Evolutionary conservation across 2,113 vertebrate genomes (phyloP).

Genomic region (Lasiurus borealis): DNA sequence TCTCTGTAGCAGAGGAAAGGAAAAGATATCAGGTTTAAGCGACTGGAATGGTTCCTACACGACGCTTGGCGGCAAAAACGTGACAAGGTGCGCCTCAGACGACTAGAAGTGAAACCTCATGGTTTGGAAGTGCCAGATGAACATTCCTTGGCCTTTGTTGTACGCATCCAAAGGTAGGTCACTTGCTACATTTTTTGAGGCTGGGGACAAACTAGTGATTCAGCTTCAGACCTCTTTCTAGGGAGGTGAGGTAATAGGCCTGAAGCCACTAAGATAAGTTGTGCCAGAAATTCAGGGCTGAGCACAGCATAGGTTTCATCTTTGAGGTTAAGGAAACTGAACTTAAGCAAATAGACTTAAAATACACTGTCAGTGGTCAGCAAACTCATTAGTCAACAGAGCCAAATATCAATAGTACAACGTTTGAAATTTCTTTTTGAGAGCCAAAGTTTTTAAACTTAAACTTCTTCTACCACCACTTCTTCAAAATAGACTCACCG

Average conservation of each 20-base stretch:
- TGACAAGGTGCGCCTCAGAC: constrained; percentile 89
- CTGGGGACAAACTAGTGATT: background rate
- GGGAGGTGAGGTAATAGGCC: background rate
- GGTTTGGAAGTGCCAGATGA: constrained; percentile 83
- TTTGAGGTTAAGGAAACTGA: background rate
- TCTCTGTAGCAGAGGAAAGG: constrained; percentile 87
- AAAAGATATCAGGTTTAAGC: constrained; percentile 91
- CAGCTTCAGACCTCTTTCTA: background rate
- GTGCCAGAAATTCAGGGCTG: background rate
- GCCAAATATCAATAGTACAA: no score
- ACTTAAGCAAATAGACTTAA: background rate
- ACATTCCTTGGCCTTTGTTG: constrained; percentile 91
- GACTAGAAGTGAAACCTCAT: constrained; percentile 86
- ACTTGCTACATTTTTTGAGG: background rate
- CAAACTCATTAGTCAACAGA: no score
- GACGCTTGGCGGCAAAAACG: constrained; percentile 89
- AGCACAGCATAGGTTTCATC: background rate
- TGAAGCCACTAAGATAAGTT: background rate
- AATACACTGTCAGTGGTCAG: background rate
- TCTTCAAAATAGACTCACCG: no score
- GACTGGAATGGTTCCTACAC: constrained; percentile 92
- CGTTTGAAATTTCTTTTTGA: no score
- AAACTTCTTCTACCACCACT: no score
- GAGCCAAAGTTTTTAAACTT: no score
- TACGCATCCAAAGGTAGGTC: constrained; percentile 92